Evolutionary conservation across 2,113 vertebrate genomes (phyloP).

Genomic region (Acrocephalus kingi): DNA sequence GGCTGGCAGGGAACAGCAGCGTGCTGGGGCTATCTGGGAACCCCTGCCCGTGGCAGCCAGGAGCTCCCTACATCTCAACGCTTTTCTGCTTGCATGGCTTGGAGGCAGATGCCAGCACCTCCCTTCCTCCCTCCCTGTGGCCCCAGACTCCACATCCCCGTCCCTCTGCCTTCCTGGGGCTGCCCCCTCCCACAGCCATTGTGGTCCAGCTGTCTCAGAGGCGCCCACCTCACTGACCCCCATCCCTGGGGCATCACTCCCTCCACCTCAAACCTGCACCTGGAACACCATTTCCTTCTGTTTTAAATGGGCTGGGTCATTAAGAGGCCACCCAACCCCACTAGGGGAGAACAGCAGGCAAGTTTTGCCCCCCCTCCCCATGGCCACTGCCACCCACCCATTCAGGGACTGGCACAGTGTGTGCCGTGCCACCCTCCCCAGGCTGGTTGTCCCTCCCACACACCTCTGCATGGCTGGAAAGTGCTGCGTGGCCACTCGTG

Average conservation of each 20-base stretch:
- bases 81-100: background rate
- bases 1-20: background rate
- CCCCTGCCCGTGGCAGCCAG: background rate
- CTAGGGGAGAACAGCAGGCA: rapidly evolving
- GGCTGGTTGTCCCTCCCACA: background rate
- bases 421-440: background rate
- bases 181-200: background rate
- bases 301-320: background rate
- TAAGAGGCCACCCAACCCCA: background rate
- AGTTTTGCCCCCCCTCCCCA: background rate
- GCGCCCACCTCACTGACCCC: background rate
- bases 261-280: background rate
- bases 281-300: background rate
- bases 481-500: background rate
- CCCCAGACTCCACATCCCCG: rapidly evolving
- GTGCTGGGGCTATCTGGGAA: rapidly evolving
- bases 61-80: background rate
- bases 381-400: background rate
- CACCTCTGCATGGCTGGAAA: conserved; percentile 41
- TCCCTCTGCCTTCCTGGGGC: background rate
- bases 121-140: rapidly evolving
- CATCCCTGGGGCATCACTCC: rapidly evolving
- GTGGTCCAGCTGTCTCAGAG: background rate
- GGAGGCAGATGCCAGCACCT: background rate
- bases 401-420: background rate